These are phyloP conservation scores for Sarcophilus harrisii DNA, from an alignment of 2,797 vertebrate species.

Conservation along the genomic window DNA sequence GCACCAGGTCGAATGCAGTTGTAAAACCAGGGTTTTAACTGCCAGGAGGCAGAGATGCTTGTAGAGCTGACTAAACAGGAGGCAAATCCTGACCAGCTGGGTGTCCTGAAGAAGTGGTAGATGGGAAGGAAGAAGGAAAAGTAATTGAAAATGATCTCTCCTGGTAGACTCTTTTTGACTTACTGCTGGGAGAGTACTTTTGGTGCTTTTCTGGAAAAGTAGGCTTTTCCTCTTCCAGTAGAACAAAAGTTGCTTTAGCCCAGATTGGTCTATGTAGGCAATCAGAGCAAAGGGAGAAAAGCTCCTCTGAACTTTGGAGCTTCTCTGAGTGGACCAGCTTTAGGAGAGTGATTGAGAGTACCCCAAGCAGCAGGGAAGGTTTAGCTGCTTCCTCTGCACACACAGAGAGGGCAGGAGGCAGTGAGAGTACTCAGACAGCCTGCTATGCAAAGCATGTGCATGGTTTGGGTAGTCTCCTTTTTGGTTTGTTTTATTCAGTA, in stretches of 20 bases:
- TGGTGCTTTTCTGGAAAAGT: background rate
- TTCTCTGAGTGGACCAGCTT: background rate
- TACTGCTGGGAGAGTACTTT: background rate
- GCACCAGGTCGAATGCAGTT: constrained; percentile 8
- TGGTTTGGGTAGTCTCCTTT: constrained; percentile 56
- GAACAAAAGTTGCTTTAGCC: constrained; percentile 1
- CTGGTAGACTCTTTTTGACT: background rate
- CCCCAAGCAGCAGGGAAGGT: background rate
- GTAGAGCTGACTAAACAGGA: constrained; percentile 6
- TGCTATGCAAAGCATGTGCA: constrained; percentile 51
- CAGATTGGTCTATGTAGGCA: background rate
- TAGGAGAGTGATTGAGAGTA: background rate
- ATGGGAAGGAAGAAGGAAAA: background rate
- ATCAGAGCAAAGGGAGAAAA: constrained; percentile 24
- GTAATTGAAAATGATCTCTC: background rate
- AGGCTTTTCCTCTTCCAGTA: constrained; percentile 19
- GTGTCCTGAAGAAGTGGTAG: background rate
- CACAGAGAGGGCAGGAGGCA: background rate
- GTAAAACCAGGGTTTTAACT: background rate
- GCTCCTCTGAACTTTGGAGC: constrained; percentile 64
- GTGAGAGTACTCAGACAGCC: constrained; percentile 55
- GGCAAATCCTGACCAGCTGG: constrained; percentile 20
- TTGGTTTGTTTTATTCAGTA: constrained; percentile 75
- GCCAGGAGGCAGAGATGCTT: background rate
- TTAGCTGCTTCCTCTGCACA: background rate